Evolutionary conservation across 2,113 vertebrate genomes (phyloP).

Genomic region (Mandrillus leucophaeus): DNA sequence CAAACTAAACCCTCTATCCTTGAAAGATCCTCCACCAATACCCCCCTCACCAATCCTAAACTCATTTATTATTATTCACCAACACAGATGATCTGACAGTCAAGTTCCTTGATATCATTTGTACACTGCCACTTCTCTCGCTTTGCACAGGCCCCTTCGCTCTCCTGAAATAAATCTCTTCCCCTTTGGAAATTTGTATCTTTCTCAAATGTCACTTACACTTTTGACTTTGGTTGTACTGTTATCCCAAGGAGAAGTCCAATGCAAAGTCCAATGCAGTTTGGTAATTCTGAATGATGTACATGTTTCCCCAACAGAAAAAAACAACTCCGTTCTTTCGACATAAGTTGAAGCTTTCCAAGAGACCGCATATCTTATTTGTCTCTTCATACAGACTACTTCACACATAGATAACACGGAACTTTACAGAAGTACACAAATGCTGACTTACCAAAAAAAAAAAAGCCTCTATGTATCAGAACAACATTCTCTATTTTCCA

Average conservation of each 20-base stretch:
- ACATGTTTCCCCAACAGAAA: background rate
- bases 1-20: slow-evolving; percentile 8
- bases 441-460: slow-evolving; percentile 30
- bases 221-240: background rate
- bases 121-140: background rate
- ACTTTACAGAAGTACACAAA: slow-evolving; percentile 53
- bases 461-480: slow-evolving; percentile 27
- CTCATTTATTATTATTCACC: slow-evolving; percentile 10
- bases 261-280: background rate
- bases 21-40: background rate
- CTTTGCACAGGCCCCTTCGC: background rate
- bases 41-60: background rate
- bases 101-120: background rate
- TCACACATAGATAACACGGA: background rate
- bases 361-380: slow-evolving; percentile 24
- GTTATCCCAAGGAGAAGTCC: background rate
- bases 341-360: background rate
- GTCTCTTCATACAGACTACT: slow-evolving; percentile 16
- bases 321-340: background rate
- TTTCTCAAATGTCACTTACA: slow-evolving; percentile 8
- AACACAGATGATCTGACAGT: background rate
- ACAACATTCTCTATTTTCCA: slow-evolving; percentile 56
- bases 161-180: background rate
- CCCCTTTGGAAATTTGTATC: background rate
- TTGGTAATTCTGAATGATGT: slow-evolving; percentile 18